phyloP scores from a whole-genome alignment of 2,888 invertebrate genomes.

The Scotopteryx bipunctaria region DNA sequence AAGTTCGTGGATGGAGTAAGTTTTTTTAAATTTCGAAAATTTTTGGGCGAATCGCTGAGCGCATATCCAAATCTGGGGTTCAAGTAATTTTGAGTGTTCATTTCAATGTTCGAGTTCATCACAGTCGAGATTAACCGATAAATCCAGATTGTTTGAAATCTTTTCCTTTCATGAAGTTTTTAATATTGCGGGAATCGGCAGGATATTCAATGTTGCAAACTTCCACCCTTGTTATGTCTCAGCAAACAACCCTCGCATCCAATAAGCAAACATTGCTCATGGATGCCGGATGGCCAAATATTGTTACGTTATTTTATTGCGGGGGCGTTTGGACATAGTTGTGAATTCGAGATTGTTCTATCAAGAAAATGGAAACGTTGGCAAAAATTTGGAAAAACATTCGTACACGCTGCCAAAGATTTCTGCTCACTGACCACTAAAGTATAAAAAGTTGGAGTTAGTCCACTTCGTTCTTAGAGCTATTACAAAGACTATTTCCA shows the following conservation, averaged over 20 bases:
- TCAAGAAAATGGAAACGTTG: constrained; percentile 30
- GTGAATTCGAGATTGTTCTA: constrained; percentile 36
- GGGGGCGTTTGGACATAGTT: constrained; percentile 36
- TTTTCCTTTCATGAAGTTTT: background rate
- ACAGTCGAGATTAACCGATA: no score
- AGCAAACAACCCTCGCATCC: constrained; percentile 43
- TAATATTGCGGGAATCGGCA: constrained; percentile 9
- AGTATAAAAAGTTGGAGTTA: constrained; percentile 9
- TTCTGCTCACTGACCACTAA: constrained; percentile 1
- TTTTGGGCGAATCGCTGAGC: no score
- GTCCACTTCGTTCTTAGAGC: background rate
- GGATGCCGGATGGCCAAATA: no score
- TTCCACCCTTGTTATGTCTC: constrained; percentile 22
- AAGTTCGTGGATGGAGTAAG: background rate
- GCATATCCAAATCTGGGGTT: no score
- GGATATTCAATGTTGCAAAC: constrained; percentile 11
- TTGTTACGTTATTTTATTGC: constrained; percentile 58
- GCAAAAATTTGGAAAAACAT: constrained; percentile 24
- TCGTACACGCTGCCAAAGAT: constrained; percentile 11
- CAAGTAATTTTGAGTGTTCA: background rate
- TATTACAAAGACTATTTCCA: background rate
- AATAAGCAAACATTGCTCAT: constrained; percentile 55
- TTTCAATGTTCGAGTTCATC: background rate
- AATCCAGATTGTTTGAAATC: background rate
- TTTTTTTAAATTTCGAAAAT: background rate